These are phyloP conservation scores for Odontophorus gujanensis DNA, from an alignment of 2,113 vertebrate species.

Conservation along the genomic window DNA sequence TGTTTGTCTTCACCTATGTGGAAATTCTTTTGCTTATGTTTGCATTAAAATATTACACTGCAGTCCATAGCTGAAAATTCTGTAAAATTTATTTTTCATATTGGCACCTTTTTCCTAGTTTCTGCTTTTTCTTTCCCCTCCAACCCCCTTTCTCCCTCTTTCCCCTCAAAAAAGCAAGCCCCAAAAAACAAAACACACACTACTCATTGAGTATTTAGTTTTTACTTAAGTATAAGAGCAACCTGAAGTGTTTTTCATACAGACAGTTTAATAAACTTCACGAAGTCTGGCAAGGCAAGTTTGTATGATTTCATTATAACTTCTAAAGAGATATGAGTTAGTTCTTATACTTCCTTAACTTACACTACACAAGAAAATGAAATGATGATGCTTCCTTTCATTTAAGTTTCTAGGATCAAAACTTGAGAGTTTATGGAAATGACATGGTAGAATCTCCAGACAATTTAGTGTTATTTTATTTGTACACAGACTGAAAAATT, in stretches of 20 bases:
- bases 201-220: no score
- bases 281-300: background rate
- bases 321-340: background rate
- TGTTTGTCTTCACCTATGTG: conserved; percentile 14
- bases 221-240: background rate
- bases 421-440: background rate
- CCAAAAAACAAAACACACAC: no score
- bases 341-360: background rate
- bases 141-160: no score
- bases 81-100: background rate
- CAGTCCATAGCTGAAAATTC: background rate
- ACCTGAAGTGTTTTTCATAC: background rate
- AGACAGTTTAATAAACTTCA: background rate
- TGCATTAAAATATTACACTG: background rate
- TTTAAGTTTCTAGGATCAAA: background rate
- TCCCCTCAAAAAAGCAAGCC: no score
- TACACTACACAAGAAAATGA: background rate
- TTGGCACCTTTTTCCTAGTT: background rate
- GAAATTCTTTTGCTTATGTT: background rate
- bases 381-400: background rate
- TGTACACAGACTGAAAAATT: background rate
- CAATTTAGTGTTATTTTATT: background rate
- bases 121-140: background rate
- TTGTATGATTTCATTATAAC: background rate
- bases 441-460: background rate